Base-by-base conservation (phyloP, 1,140 invertebrate genomes). In the Dermatophagoides farinae region DNA sequence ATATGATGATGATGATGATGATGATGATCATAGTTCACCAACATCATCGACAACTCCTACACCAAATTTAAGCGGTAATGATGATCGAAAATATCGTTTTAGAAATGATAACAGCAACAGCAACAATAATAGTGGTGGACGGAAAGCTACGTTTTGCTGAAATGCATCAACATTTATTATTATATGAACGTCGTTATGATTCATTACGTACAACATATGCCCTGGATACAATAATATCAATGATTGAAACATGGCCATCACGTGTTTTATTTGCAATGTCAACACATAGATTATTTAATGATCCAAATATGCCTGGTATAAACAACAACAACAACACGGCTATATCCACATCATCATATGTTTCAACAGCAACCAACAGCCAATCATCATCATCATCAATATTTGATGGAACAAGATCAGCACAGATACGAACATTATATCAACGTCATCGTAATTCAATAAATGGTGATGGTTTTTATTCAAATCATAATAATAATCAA, bases 171-270 rank as follows among this genome's bases (percentile, higher is more conserved):
- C 85, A 89, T 69, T 77, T 89, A 68, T 75, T 88, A 20, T 74
- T 90, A 0, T 90, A 90, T 66, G 79, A 80, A 62, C 82, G 84
- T 63, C 79, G 85, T 18, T 87, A 86, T 66, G 87, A 90, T 69
- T 83, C 81, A 0, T 76, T 79, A 40, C 76, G 82, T 65, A 81
- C 82, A 9, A 72, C 87, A 0, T 88, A 89, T 68, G 82, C 84
- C n/a, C 71, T 89, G 18, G 77, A 80, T 51, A 83, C 82, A 0
- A 69, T 89, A 0, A 78, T 81, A 51, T 82, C 83, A 63, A 81
- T 87, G 64, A 73, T 90, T 22, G 67, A 79, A 23, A 79, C 80
- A 12, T 84, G 86, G 68, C 79, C 83, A 0, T 73, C 83, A 57
- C 77, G 84, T 46, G 83, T 85, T 63, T 74, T 88, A 0, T 84